Base-by-base conservation (phyloP, 53 echinoderm and acorn worm genomes). In the Apostichopus leukothele region DNA sequence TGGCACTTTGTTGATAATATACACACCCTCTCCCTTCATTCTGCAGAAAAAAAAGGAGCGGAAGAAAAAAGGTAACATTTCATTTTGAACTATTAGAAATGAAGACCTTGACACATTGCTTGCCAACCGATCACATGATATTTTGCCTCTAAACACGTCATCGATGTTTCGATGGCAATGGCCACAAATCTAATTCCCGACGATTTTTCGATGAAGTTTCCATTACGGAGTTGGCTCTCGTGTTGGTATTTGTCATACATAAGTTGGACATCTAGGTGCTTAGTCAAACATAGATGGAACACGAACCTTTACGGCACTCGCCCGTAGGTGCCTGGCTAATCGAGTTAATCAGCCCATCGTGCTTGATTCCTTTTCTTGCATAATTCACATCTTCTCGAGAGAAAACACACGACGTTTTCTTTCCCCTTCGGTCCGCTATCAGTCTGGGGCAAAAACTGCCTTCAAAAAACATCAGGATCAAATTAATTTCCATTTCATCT, bases 401-500 rank as follows among this genome's bases (percentile, higher is more conserved):
- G 52, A 80, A 80, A 80, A 80, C 80, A 85, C 85, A 61, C 61
- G 66, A 85, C 26, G 85, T 85, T 66, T 66, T 85, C 66, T 85
- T 66, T 85, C 50, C 85, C 85, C 85, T 22, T 85, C 85, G 66
- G 85, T 85, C 61, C 25, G 81, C 55, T 81, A 81, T 81, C 81
- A 57, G 54, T 54, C 81, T 57, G 85, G 75, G 75, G 88, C 52
- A 75, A 87, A 74, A 87, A 54, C 88, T 87, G 52, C 88, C 88
- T 74, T 87, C 88, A 51, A 87, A 87, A 83, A 87, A 87, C 75
- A 87, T 87, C 88, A 87, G 50, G 88, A 87, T 87, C 88, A 87
- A 87, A 87, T 87, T 87, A 87, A 87, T 87, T 74, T 87, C 88
- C 88, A 87, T 87, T 87, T 87, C 88, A 87, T 87, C 88, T 87